Evolutionary conservation across 2,888 invertebrate genomes (phyloP).

Genomic region (Drosophila atroscutellata): DNA sequence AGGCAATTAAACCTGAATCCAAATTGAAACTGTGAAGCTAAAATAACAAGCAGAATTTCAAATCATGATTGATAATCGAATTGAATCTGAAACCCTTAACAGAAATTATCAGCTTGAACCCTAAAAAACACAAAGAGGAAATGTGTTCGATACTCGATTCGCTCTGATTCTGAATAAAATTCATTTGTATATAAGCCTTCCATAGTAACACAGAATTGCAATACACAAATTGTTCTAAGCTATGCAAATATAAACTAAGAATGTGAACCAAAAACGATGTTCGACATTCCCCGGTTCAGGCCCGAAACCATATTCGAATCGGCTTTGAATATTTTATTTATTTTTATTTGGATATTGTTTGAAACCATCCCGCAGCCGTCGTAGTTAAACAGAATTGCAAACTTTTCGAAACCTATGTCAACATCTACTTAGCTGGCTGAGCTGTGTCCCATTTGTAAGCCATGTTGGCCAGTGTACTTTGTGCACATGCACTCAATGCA

Average conservation of each 20-base stretch:
- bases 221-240: neutral
- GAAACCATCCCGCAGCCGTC: neutral
- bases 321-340: neutral
- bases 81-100: neutral
- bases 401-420: constrained; percentile 1
- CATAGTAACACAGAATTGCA: neutral
- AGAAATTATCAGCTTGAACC: neutral
- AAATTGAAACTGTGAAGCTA: rapidly evolving
- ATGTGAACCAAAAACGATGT: neutral
- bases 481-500: constrained; percentile 16
- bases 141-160: neutral
- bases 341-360: neutral
- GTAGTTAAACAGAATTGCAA: neutral
- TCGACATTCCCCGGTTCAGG: neutral
- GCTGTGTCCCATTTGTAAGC: neutral
- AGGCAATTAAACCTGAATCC: neutral
- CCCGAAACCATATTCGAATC: neutral
- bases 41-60: neutral
- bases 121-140: neutral
- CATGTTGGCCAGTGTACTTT: constrained; percentile 28
- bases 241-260: neutral
- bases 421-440: neutral
- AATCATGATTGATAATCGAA: neutral
- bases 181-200: neutral
- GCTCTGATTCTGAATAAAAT: neutral